These are phyloP conservation scores for Eumeta japonica DNA, from an alignment of 1,140 invertebrate species.

Conservation along the genomic window DNA sequence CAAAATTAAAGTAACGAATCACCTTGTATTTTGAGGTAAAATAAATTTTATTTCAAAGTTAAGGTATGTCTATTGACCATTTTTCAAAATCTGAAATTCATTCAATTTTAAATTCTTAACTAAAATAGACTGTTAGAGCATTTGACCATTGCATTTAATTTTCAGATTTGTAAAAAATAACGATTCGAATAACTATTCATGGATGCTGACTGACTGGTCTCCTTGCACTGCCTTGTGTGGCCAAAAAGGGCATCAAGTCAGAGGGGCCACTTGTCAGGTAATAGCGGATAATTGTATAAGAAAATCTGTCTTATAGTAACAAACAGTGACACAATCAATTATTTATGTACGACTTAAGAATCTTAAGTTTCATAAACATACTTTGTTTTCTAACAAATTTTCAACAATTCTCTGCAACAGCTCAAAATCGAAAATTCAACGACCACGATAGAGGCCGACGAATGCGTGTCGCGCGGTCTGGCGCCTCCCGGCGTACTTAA, in stretches of 20 bases:
- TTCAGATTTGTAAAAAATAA: too few species aligned
- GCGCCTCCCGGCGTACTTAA: slow-evolving; percentile 26
- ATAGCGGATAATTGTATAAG: slow-evolving; percentile 7
- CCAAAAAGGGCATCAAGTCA: slow-evolving; percentile 70
- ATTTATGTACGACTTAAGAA: too few species aligned
- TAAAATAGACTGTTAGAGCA: too few species aligned
- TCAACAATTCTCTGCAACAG: slow-evolving; percentile 13
- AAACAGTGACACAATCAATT: too few species aligned
- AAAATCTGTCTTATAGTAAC: background rate
- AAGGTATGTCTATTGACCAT: too few species aligned
- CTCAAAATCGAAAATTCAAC: slow-evolving; percentile 32
- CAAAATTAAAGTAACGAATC: too few species aligned
- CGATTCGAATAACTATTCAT: slow-evolving; percentile 73
- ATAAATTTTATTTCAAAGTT: too few species aligned
- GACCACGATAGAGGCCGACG: slow-evolving; percentile 30
- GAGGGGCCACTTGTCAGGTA: slow-evolving; percentile 72
- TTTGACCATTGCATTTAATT: too few species aligned
- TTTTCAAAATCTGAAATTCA: too few species aligned
- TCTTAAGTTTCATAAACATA: background rate
- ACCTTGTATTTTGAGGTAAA: too few species aligned
- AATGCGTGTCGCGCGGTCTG: slow-evolving; percentile 27
- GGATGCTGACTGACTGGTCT: slow-evolving; percentile 82
- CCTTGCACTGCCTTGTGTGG: slow-evolving; percentile 85
- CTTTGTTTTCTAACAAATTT: background rate
- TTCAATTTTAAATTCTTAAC: too few species aligned